Evolutionary conservation across 2,797 vertebrate genomes (phyloP), one percentile per base, ranked within the genome.

Genomic region (Tauraco hartlaubi): DNA sequence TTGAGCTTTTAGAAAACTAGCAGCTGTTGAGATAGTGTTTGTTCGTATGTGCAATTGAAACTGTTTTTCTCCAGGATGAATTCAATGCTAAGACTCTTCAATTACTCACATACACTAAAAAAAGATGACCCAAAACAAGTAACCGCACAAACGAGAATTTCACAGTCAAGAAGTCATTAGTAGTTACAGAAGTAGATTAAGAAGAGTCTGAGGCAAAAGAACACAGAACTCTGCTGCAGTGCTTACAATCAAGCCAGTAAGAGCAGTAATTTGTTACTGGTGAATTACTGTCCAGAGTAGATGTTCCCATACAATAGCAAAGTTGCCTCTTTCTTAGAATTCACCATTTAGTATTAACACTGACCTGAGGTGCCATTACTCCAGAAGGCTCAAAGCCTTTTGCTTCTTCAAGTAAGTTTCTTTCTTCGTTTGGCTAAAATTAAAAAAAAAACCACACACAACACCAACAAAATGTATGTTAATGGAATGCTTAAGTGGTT

Each of bases 361-460:
- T 97, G 66, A 98, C 98, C 97, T 97, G 95, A 10, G 86, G 90
- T 77, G 67, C 35, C 43, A 56, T 35, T 73, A 92, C 67, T 94
- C 95, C 98, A 94, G 98, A 98, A 33, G 98, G 98, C 81, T 98
- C 97, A 64, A 99, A 99, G 69, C 98, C 98, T 97, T 98, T 99
- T 78, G 99, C 99, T 97, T 99, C 99, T 94, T 99, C 99, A 61
- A 99, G 98, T 91, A 99, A 98, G 86, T 99, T 99, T 95, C 99
- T 98, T 95, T 99, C 99, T 98, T 99, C 99, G 89, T 99, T 99
- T 95, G 98, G 99, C 99, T 99, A 86, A 43, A 96, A 93, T 11
- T 12, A 7, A 73, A 92, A 64, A 96, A 87, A 62, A 87, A 94
- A 44, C 43, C 19, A 46, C 17, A 44, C 43, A 29, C 7, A 83